Evolutionary conservation across 53 echinoderm and acorn worm genomes (phyloP).

Genomic region (Echinarachnius parma): DNA sequence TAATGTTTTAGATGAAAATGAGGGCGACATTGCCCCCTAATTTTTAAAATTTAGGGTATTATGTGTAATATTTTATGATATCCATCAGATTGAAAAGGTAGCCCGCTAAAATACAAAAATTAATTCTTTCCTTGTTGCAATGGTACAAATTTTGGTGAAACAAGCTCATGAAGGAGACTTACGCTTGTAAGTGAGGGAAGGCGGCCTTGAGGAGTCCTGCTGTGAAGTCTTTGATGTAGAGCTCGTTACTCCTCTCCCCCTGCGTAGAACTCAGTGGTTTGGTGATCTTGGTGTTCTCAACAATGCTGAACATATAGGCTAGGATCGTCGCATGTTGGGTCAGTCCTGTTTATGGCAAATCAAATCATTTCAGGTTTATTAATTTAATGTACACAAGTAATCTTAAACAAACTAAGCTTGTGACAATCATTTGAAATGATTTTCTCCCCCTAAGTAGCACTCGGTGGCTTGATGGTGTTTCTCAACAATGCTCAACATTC

Average conservation of each 20-base stretch:
- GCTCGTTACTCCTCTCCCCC: constrained; percentile 74
- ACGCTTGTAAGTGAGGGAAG: constrained; percentile 96
- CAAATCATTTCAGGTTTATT: not conserved
- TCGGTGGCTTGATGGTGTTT: no score
- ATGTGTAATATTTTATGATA: no score
- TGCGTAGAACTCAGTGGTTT: constrained; percentile 67
- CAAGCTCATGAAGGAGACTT: constrained; percentile 56
- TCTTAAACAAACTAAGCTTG: no score
- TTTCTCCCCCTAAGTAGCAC: no score
- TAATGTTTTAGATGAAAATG: no score
- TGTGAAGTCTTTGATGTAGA: constrained; percentile 90
- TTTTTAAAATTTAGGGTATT: no score
- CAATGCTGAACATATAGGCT: constrained; percentile 97
- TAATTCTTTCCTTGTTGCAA: not conserved
- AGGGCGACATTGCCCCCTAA: no score
- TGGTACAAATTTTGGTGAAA: not conserved
- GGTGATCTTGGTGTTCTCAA: constrained; percentile 82
- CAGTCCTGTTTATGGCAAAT: constrained; percentile 56
- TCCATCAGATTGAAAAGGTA: no score
- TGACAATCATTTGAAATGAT: no score
- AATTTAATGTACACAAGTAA: not conserved
- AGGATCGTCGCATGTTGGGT: constrained; percentile 95
- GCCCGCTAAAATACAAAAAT: no score
- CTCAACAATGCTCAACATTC: no score
- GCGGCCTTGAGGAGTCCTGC: constrained; percentile 88